phyloP scores from a whole-genome alignment of 2,888 invertebrate species.

The Coremacera marginata region DNA sequence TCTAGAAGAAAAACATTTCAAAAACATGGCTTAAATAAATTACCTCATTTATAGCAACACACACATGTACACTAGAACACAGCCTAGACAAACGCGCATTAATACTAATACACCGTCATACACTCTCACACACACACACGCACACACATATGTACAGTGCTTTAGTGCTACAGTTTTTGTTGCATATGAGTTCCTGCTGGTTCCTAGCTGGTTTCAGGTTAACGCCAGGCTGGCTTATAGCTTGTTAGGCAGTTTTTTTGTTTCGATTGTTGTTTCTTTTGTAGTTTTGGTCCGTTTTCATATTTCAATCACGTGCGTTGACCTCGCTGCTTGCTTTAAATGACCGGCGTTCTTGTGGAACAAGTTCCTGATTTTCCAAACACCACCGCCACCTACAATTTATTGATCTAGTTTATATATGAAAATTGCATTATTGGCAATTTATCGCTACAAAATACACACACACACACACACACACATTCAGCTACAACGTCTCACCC shows the following conservation, averaged over 20 bases:
- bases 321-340: background rate
- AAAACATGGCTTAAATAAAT: conserved; percentile 47
- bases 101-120: background rate
- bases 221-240: no score
- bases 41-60: conserved; percentile 40
- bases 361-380: conserved; percentile 8
- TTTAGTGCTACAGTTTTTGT: background rate
- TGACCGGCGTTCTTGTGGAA: conserved; percentile 18
- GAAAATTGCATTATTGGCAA: no score
- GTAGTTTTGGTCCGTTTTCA: background rate
- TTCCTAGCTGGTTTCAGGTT: background rate
- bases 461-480: no score
- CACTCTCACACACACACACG: conserved; percentile 1
- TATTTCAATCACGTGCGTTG: conserved; percentile 24
- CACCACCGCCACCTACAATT: background rate
- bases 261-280: background rate
- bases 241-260: background rate
- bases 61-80: background rate
- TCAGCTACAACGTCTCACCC: background rate
- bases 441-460: no score
- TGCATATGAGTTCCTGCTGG: background rate
- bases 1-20: conserved; percentile 30
- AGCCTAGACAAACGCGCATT: background rate
- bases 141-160: background rate
- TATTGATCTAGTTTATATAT: no score